Evolutionary conservation across 2,888 invertebrate genomes (phyloP).

Genomic region (Drosophila longiperda): DNA sequence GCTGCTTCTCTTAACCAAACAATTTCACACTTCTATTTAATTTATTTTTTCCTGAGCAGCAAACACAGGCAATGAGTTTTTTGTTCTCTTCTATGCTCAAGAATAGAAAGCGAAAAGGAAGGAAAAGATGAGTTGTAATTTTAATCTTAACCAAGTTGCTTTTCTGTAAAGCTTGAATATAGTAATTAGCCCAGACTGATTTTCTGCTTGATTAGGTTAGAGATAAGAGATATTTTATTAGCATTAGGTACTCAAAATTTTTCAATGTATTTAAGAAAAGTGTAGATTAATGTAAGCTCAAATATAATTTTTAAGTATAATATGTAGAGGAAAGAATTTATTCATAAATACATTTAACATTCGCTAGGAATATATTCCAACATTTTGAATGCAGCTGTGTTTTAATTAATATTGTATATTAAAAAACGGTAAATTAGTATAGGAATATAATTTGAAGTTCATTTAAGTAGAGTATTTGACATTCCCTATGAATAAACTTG

Average conservation of each 20-base stretch:
- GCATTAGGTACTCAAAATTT: neutral
- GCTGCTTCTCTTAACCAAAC: neutral
- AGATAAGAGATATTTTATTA: no score
- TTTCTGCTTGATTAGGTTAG: neutral
- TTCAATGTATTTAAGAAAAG: neutral
- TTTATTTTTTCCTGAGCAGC: conserved; percentile 50
- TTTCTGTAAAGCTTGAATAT: neutral
- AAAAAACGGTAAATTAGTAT: neutral
- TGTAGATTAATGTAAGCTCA: neutral
- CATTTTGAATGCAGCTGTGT: neutral
- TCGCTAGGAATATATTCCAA: neutral
- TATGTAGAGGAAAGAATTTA: neutral
- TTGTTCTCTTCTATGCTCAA: neutral
- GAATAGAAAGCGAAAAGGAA: neutral
- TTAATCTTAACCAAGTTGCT: neutral
- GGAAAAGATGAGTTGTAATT: neutral
- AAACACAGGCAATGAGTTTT: neutral
- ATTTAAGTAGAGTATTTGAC: neutral
- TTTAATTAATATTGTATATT: neutral
- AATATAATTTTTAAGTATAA: neutral
- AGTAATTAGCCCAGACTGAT: neutral
- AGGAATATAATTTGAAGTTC: no score
- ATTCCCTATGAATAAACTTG: no score
- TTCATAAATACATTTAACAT: neutral
- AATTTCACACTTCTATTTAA: conserved; percentile 24